Evolutionary conservation across 1,140 invertebrate species (phyloP), one percentile per base, ranked within the genome.

Genomic region (Theocolax elegans): DNA sequence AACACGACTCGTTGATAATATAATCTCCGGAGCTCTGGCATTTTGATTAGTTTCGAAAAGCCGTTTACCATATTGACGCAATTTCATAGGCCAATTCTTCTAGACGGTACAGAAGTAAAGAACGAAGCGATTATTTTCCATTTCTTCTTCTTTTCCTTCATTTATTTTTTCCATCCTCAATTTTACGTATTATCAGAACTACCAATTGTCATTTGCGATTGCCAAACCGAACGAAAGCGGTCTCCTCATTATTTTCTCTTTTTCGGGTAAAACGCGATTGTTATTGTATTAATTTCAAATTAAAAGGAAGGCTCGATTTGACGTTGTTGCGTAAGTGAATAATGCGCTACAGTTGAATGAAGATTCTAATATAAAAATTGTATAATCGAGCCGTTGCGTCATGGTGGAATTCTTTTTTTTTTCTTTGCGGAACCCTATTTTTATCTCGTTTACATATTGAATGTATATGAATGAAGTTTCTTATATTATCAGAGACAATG

Each of bases 41-140:
- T 60, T 9, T 49, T 49, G 25, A 51, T 53, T 60, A 51, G 46
- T 53, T 51, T 53, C 15, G 56, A 40, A 60, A 60, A 53, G 21
- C 12, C 46, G 44, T 53, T 68, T 68, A 21, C 19, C 66, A 40
- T 56, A 59, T 67, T 67, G 25, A 53, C 46, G 56, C 29, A 60
- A 68, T 60, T 56, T 6, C 53, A 27, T 13, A n/a, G 4, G 31
- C 31, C 10, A 6, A 35, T 35, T 6, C 31, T 35, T 35, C 4
- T 35, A 35, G 31, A 6, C 4, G 31, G 31, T n/a, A n/a, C 31
- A 35, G 10, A 35, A 4, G 10, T 35, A 35, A 6, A 35, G 31
- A 35, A 35, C 10, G 31, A 35, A n/a, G n/a, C n/a, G n/a, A n/a
- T n/a, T n/a, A n/a, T 35, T 35, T 35, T 35, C 31, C 31, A 6